Evolutionary conservation across 1,140 invertebrate species (phyloP), one percentile per base, ranked within the genome.

Genomic region (Ylistrum balloti): DNA sequence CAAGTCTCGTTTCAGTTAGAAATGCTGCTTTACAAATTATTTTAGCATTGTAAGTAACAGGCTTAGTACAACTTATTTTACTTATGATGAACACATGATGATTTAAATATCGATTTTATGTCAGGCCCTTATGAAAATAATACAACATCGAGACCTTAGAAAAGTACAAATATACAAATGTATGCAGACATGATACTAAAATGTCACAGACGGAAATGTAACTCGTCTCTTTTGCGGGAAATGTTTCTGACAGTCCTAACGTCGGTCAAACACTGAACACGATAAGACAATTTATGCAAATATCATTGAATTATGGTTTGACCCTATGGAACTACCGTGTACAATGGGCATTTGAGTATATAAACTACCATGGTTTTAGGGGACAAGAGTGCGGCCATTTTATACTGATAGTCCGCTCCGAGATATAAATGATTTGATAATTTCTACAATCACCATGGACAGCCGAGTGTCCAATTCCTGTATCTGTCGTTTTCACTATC

Each of bases 221-320:
- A 5, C 5, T 74, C n/a, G 45, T n/a, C 5, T 17, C 22, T 5
- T 11, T 56, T 17, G 5, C n/a, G 9, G 22, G n/a, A 28, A 74
- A 5, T 74, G 11, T n/a, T 74, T 74, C 9, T 74, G 56, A 17
- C 56, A 74, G n/a, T 74, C 56, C n/a, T 74, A 74, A 28, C 28
- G n/a, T n/a, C 22, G 22, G n/a, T 74, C 56, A 74, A 74, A 28
- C 56, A 17, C 5, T 74, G 22, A n/a, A 28, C n/a, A 11, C 28
- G 56, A 74, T 74, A 74, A 74, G 56, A 74, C 22, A 74, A 0
- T 74, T n/a, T 74, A 74, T 74, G 56, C 56, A 74, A 74, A 74
- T 74, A 74, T 74, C 56, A 74, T 74, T 28, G 13, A 28, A 74
- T 74, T 74, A 74, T 45, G 41, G 10, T 15, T n/a, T 74, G 56